Conservation (phyloP, 1,140 invertebrate species). For the Ganaspis sp. region DNA sequence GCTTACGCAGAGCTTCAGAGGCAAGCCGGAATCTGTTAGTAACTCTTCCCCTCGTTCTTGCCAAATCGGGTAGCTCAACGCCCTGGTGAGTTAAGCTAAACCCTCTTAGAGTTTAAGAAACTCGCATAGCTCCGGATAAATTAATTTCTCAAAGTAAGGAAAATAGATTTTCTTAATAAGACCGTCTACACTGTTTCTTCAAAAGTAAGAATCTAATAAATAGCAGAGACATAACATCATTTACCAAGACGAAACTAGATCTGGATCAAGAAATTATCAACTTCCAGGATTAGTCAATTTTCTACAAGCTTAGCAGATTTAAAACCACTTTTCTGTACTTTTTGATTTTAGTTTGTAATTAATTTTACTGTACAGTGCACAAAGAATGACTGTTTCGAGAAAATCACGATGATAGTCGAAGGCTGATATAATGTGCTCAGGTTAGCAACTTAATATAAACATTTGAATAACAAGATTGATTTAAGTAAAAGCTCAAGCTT, state of each 20-base stretch:
- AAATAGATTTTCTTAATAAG: not conserved
- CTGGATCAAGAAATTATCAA: too few species aligned
- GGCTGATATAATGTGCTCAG: too few species aligned
- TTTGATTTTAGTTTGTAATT: too few species aligned
- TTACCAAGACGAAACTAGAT: not conserved
- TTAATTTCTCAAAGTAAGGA: constrained; percentile 8
- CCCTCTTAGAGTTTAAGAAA: constrained; percentile 3
- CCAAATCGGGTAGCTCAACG: constrained; percentile 46
- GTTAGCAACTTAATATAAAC: too few species aligned
- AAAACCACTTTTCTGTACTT: too few species aligned
- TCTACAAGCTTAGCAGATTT: too few species aligned
- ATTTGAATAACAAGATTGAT: too few species aligned
- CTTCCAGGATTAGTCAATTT: too few species aligned
- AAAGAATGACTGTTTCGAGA: too few species aligned
- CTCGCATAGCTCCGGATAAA: not conserved
- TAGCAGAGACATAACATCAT: not conserved
- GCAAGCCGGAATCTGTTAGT: constrained; percentile 39
- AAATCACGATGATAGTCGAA: too few species aligned
- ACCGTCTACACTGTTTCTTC: not conserved
- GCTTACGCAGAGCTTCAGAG: constrained; percentile 46
- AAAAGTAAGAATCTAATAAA: not conserved
- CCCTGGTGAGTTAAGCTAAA: constrained; percentile 12
- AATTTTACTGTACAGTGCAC: too few species aligned
- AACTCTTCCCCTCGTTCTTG: constrained; percentile 44
- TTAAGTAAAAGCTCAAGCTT: too few species aligned